These are phyloP conservation scores for Dynastes maya DNA, from an alignment of 2,888 invertebrate genomes.

Conservation along the genomic window DNA sequence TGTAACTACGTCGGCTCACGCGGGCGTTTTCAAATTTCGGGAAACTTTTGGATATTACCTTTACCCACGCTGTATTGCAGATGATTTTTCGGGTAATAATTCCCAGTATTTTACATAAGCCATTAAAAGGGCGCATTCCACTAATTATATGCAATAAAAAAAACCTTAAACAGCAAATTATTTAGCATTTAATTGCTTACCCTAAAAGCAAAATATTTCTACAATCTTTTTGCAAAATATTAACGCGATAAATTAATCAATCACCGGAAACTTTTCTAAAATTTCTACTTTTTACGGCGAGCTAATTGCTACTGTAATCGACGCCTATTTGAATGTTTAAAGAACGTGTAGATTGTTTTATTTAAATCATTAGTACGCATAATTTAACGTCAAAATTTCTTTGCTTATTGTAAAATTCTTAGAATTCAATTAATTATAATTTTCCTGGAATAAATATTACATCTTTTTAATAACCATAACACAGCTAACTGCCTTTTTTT, in stretches of 20 bases:
- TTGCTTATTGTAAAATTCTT: constrained; percentile 34
- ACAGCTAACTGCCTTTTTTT: constrained; percentile 21
- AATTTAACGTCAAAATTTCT: constrained; percentile 41
- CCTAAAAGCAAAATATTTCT: background rate
- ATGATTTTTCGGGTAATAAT: too few species aligned
- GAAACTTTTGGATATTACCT: too few species aligned
- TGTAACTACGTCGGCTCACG: too few species aligned
- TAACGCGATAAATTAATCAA: background rate
- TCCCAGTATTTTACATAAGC: too few species aligned
- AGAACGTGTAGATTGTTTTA: constrained; percentile 28
- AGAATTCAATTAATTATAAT: constrained; percentile 42
- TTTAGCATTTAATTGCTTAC: background rate
- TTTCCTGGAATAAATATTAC: constrained; percentile 28
- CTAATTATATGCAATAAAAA: constrained; percentile 8
- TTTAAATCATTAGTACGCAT: constrained; percentile 28
- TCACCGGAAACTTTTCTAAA: background rate
- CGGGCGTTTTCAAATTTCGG: too few species aligned
- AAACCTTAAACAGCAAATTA: background rate
- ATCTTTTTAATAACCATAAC: constrained; percentile 26
- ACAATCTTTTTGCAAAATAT: background rate
- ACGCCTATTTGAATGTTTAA: background rate
- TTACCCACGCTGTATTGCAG: too few species aligned
- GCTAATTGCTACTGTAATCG: constrained; percentile 17
- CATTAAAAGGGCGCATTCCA: background rate
- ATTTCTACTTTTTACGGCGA: background rate